These are phyloP conservation scores for Neodon shergylaensis DNA, from an alignment of 2,113 vertebrate genomes.

Conservation along the genomic window DNA sequence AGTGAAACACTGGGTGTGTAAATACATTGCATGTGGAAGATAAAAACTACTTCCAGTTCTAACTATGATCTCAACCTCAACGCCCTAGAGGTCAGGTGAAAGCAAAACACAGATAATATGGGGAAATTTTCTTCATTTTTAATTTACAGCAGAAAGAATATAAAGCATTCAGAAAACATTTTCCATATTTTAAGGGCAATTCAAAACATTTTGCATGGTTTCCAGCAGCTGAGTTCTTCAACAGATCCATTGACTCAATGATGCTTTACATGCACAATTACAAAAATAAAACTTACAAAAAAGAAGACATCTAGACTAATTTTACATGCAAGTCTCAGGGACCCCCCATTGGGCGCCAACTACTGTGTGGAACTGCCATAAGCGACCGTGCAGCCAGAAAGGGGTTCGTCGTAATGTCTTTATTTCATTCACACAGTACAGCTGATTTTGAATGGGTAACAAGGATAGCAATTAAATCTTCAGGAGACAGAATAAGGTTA, in stretches of 20 bases:
- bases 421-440: constrained; percentile 91
- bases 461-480: constrained; percentile 87
- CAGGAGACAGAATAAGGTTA: constrained; percentile 87
- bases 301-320: constrained; percentile 97
- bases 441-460: constrained; percentile 87
- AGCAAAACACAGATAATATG: constrained; percentile 83
- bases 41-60: background rate
- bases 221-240: constrained; percentile 99
- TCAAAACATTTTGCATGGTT: constrained; percentile 99
- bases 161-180: constrained; percentile 99
- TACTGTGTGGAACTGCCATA: constrained; percentile 91
- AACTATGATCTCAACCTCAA: background rate
- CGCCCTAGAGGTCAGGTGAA: constrained; percentile 43
- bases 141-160: constrained; percentile 99
- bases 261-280: constrained; percentile 99
- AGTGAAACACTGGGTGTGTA: background rate
- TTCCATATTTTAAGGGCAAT: constrained; percentile 99
- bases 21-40: background rate
- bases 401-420: constrained; percentile 89
- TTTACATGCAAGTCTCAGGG: constrained; percentile 99
- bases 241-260: constrained; percentile 99
- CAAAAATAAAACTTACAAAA: constrained; percentile 99
- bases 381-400: constrained; percentile 91
- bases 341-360: constrained; percentile 91
- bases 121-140: constrained; percentile 97